Evolutionary conservation across 2,797 vertebrate species (phyloP).

Genomic region (Australoheros facetus): DNA sequence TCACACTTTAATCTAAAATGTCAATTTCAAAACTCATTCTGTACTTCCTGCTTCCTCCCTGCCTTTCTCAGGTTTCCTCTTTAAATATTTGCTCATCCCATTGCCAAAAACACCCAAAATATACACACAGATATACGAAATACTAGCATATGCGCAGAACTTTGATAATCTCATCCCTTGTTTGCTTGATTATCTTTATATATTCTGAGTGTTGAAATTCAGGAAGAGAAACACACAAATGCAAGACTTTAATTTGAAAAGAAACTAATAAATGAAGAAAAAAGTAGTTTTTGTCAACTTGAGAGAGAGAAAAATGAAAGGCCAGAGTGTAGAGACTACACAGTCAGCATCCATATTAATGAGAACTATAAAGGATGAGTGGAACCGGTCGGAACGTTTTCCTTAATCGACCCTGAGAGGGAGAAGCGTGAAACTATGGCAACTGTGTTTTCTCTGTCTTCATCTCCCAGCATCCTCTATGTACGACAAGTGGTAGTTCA

Average conservation of each 20-base stretch:
- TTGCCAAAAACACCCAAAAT: slow-evolving; percentile 5
- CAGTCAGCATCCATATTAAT: slow-evolving; percentile 47
- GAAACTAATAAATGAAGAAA: neutral
- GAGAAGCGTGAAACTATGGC: slow-evolving; percentile 75
- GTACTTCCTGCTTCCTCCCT: slow-evolving; percentile 38
- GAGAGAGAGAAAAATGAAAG: neutral
- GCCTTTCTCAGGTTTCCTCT: neutral
- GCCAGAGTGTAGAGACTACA: slow-evolving; percentile 17
- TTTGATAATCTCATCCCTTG: too few relatives aligned
- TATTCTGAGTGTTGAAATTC: neutral
- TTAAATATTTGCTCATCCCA: slow-evolving; percentile 35
- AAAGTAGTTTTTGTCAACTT: slow-evolving; percentile 1
- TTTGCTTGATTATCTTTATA: too few relatives aligned
- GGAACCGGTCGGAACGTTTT: slow-evolving; percentile 47
- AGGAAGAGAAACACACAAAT: neutral
- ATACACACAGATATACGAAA: neutral
- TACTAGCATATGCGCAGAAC: neutral
- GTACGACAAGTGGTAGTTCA: slow-evolving; percentile 32
- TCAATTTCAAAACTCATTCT: slow-evolving; percentile 23
- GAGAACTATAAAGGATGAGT: slow-evolving; percentile 44
- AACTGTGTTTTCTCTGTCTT: slow-evolving; percentile 62
- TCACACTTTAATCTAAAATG: slow-evolving; percentile 29
- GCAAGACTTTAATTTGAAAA: neutral
- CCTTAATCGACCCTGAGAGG: slow-evolving; percentile 53
- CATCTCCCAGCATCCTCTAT: slow-evolving; percentile 54